A percentile compares a stretch with the other conserved stretches of the same genome.
Evolutionary conservation across 2,888 invertebrate genomes (phyloP).

Genomic region (Asteroscopus sphinx): DNA sequence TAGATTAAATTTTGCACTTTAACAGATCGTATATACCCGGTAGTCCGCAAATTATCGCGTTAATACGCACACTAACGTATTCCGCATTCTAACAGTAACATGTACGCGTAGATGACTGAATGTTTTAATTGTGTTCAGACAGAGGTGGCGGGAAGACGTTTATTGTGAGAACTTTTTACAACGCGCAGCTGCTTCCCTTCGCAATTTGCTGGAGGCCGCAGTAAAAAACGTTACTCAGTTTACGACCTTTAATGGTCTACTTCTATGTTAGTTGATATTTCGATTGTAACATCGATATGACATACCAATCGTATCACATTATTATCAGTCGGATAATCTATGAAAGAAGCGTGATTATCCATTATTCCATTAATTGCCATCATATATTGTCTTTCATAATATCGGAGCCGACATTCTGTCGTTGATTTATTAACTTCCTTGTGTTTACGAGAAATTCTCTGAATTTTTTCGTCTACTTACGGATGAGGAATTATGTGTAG

Average conservation of each 20-base stretch:
- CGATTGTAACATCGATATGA: constrained; percentile 39
- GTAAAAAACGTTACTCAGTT: constrained; percentile 72
- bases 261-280: constrained; percentile 62
- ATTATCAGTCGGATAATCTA: constrained; percentile 36
- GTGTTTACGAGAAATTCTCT: constrained; percentile 35
- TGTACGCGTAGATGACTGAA: constrained; percentile 41
- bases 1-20: too few relatives aligned
- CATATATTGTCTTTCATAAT: constrained; percentile 42
- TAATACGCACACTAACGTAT: too few relatives aligned
- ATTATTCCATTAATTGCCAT: constrained; percentile 32
- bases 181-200: constrained; percentile 73
- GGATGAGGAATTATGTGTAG: constrained; percentile 37
- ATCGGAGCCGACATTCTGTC: constrained; percentile 36
- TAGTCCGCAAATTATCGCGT: too few relatives aligned
- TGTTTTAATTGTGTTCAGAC: constrained; percentile 69
- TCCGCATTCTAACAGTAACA: too few relatives aligned
- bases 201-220: constrained; percentile 73
- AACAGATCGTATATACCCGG: too few relatives aligned
- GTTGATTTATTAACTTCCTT: constrained; percentile 50
- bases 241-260: constrained; percentile 70
- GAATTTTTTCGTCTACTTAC: constrained; percentile 26
- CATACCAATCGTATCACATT: constrained; percentile 18
- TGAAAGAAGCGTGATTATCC: constrained; percentile 27
- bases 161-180: constrained; percentile 79
- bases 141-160: constrained; percentile 70